A percentile compares a stretch with the other conserved stretches of the same genome.
Evolutionary conservation across 2,113 vertebrate genomes (phyloP).

Genomic region (Apus apus): DNA sequence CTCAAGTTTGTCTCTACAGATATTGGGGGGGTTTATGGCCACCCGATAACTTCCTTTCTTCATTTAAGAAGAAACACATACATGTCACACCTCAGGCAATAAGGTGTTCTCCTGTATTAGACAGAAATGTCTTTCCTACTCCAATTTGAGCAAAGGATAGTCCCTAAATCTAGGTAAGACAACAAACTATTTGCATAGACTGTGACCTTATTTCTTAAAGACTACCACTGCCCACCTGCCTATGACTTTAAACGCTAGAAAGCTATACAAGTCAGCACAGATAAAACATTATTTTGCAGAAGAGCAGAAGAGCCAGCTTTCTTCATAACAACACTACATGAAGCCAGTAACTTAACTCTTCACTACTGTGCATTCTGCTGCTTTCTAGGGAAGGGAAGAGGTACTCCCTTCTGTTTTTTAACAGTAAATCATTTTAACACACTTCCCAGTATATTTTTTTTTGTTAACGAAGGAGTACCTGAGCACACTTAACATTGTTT

Average conservation of each 20-base stretch:
- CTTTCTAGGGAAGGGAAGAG: conserved; percentile 31
- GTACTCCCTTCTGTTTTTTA: background rate
- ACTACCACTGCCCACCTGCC: background rate
- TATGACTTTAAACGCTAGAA: background rate
- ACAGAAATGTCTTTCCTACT: background rate
- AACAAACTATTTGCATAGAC: background rate
- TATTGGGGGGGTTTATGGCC: background rate
- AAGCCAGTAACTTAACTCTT: background rate
- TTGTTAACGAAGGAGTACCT: background rate
- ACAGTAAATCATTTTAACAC: background rate
- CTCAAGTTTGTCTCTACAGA: background rate
- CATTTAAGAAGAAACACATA: background rate
- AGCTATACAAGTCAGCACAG: background rate
- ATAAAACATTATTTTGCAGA: background rate
- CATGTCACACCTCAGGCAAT: background rate
- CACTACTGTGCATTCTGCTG: background rate
- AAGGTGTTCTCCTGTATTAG: background rate
- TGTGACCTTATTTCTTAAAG: background rate
- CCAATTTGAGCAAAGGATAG: fast-evolving
- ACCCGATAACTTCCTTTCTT: background rate
- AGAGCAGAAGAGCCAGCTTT: background rate
- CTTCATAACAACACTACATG: background rate
- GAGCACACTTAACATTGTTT: background rate
- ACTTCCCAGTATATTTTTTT: background rate
- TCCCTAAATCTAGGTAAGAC: background rate